A percentile compares a stretch with the other conserved stretches of the same genome.
Conservation (phyloP, 2,888 invertebrate species). For the Ypsolopha scabrella region DNA sequence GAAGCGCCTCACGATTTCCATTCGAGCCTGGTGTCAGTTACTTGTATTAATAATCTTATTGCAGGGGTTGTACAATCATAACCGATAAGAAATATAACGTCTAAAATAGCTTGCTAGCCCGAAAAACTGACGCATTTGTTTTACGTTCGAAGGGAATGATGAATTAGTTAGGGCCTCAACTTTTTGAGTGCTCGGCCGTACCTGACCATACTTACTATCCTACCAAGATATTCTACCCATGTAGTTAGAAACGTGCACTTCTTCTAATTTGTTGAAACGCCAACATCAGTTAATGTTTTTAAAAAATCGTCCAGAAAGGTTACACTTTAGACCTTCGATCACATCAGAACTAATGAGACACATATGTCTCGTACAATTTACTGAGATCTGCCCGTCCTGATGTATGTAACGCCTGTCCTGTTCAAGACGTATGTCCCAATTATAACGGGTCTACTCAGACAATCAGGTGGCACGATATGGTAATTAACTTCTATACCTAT, state of each 20-base stretch:
- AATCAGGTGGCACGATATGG: not conserved
- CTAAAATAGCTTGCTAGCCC: slow-evolving; percentile 4
- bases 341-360: not conserved
- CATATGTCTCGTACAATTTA: not conserved
- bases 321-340: not conserved
- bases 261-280: not conserved
- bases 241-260: no score
- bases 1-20: not conserved
- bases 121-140: slow-evolving; percentile 1
- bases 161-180: slow-evolving; percentile 1
- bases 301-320: not conserved
- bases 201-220: slow-evolving; percentile 2
- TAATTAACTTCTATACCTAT: slow-evolving; percentile 1
- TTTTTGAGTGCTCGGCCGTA: slow-evolving; percentile 2
- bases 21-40: not conserved
- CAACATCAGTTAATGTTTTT: not conserved
- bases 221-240: no score
- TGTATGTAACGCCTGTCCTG: not conserved
- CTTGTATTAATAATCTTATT: not conserved
- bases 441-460: not conserved
- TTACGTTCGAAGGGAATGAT: not conserved
- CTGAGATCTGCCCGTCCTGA: not conserved
- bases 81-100: not conserved
- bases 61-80: not conserved
- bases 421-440: slow-evolving; percentile 3